A percentile compares a stretch with the other conserved stretches of the same genome.
phyloP scores from a whole-genome alignment of 2,797 vertebrate species.

The Microtus obscurus region DNA sequence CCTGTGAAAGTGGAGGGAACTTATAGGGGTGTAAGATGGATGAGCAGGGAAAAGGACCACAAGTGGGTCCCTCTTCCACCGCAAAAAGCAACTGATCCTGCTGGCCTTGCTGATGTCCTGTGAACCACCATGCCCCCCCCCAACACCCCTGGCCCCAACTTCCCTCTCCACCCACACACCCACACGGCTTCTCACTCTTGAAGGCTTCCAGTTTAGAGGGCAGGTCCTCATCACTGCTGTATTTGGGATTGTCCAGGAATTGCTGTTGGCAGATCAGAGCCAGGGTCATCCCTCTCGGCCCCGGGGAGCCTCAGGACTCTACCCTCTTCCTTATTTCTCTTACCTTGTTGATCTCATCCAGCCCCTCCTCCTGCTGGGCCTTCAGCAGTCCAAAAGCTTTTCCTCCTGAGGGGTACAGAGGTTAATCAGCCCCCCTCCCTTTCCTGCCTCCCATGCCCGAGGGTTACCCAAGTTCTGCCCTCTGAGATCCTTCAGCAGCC shows the following conservation, averaged over 20 bases:
- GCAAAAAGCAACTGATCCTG: neutral
- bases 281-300: neutral
- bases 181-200: slow-evolving; percentile 87
- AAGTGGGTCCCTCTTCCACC: neutral
- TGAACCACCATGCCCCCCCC: neutral
- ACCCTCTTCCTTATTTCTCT: neutral
- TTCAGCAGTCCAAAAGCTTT: slow-evolving; percentile 90
- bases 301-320: neutral
- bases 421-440: neutral
- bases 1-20: neutral
- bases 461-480: neutral
- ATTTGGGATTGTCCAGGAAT: slow-evolving; percentile 90
- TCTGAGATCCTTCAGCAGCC: neutral
- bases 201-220: slow-evolving; percentile 89
- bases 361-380: slow-evolving; percentile 89
- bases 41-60: neutral
- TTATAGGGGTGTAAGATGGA: neutral
- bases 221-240: slow-evolving; percentile 90
- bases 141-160: neutral
- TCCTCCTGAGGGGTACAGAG: slow-evolving; percentile 83
- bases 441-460: neutral
- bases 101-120: neutral
- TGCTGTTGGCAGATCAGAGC: slow-evolving; percentile 81
- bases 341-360: slow-evolving; percentile 91
- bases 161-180: neutral